Percentiles rank a stretch among this genome's conserved stretches.
Evolutionary conservation across 2,888 invertebrate genomes (phyloP).

Genomic region (Drosophila austrosaltans): DNA sequence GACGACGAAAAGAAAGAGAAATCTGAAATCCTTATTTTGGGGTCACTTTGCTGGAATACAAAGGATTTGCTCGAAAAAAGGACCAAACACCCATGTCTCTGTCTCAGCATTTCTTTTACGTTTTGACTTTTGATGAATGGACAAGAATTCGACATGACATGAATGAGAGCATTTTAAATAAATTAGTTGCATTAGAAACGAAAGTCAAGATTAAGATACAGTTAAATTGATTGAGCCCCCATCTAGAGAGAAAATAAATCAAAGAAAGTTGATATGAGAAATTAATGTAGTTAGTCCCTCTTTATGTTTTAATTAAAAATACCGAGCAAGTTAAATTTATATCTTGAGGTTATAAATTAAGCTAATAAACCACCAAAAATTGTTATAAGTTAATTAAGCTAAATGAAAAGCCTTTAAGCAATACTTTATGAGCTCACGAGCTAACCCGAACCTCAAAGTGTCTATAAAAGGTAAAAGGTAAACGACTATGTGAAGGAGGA

Average conservation of each 20-base stretch:
- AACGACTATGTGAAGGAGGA: neutral
- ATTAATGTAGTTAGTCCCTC: conserved; percentile 48
- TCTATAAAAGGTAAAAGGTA: conserved; percentile 44
- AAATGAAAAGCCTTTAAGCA: conserved; percentile 79
- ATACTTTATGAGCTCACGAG: conserved; percentile 9
- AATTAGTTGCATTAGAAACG: conserved; percentile 72
- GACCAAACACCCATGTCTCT: conserved; percentile 61
- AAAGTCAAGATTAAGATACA: conserved; percentile 22
- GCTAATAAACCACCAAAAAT: conserved; percentile 75
- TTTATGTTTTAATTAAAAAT: conserved; percentile 52
- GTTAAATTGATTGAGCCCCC: conserved; percentile 61
- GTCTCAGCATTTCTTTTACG: conserved; percentile 27
- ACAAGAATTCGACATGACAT: conserved; percentile 72
- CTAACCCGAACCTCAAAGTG: conserved; percentile 30
- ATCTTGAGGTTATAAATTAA: conserved; percentile 70
- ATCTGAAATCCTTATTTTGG: conserved; percentile 38
- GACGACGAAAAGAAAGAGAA: conserved; percentile 20
- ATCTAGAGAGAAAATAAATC: conserved; percentile 51
- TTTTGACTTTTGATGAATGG: conserved; percentile 77
- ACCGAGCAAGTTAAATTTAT: conserved; percentile 42
- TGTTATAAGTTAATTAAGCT: conserved; percentile 79
- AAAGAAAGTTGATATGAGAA: conserved; percentile 35
- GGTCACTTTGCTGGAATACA: conserved; percentile 57
- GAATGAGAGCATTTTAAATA: conserved; percentile 78
- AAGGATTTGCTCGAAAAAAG: conserved; percentile 50